phyloP scores from a whole-genome alignment of 2,113 vertebrate genomes.

The Anguilla japonica region DNA sequence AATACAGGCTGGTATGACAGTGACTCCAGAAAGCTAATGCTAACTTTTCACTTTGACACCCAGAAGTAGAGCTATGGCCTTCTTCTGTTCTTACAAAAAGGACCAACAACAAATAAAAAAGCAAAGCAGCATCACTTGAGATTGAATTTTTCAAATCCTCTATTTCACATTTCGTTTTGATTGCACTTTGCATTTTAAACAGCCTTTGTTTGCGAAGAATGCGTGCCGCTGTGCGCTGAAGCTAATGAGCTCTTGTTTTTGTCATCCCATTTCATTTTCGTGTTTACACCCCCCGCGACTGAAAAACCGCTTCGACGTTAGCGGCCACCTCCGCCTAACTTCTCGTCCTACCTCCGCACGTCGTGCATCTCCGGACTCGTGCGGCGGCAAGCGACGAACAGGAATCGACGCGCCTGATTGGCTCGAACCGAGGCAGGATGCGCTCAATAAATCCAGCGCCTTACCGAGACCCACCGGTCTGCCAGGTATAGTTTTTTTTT shows the following conservation, averaged over 20 bases:
- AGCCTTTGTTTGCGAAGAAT: no score
- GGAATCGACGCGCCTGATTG: constrained; percentile 8
- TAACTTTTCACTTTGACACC: neutral
- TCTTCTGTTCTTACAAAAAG: neutral
- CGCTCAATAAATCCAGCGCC: constrained; percentile 20
- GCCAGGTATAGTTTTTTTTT: neutral
- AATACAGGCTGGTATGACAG: neutral
- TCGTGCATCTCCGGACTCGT: neutral
- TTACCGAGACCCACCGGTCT: neutral
- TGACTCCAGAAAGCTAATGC: neutral
- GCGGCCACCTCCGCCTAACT: neutral
- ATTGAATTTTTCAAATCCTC: no score
- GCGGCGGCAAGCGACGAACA: neutral
- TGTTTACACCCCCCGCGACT: neutral
- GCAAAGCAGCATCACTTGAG: no score
- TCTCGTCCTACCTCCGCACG: neutral
- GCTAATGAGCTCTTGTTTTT: no score
- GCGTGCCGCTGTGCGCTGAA: no score
- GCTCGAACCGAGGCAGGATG: constrained; percentile 18
- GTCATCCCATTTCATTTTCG: constrained; percentile 6
- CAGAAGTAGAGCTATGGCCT: neutral
- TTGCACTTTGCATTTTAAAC: no score
- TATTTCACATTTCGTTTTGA: no score
- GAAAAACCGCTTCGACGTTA: neutral
- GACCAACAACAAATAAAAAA: neutral